Evolutionary conservation across 2,113 vertebrate genomes (phyloP), one percentile per base, ranked within the genome.

Genomic region (Nothobranchius kuhntae): DNA sequence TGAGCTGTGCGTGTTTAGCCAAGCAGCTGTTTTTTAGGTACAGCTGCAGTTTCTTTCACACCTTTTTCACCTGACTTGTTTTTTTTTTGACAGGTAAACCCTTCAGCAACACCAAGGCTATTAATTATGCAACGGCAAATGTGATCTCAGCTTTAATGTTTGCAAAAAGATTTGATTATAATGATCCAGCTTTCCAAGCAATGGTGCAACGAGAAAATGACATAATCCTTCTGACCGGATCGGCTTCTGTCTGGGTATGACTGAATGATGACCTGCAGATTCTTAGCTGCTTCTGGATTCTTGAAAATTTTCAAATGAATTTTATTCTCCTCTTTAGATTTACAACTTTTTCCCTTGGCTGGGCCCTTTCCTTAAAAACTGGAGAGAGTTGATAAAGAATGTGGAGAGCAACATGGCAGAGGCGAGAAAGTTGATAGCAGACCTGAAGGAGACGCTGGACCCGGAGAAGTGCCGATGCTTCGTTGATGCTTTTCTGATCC

Each of bases 141-240:
- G 86, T 91, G 14, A 89, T 92, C 68, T 89, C 78, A 1, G 64
- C 79, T 12, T 72, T 92, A 46, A 76, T 91, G 48, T 92, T 87
- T 57, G 90, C 90, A 48, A 87, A 45, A 46, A 85, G 88, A 40
- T 92, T 91, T 82, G 87, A 90, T 24, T 93, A 92, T 65, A 59
- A 55, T 1, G 90, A 93, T 51, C 75, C 81, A 0, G 42, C 11
- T 3, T 82, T 91, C 17, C 65, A 62, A 47, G 26, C 26, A 2
- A 67, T 85, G 51, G 68, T 89, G n/a, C 46, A 60, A 1, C 58
- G 56, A 57, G 42, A 69, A 15, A 44, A 60, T 4, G 21, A 82
- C 17, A 0, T 15, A 13, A 71, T 79, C 9, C 38, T 0, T 7
- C 46, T 86, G 30, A 10, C 14, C 0, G 86, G 87, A 36, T 68